These are phyloP conservation scores for Ernsta delagoae DNA, from an alignment of 2,888 invertebrate genomes.

Conservation along the genomic window DNA sequence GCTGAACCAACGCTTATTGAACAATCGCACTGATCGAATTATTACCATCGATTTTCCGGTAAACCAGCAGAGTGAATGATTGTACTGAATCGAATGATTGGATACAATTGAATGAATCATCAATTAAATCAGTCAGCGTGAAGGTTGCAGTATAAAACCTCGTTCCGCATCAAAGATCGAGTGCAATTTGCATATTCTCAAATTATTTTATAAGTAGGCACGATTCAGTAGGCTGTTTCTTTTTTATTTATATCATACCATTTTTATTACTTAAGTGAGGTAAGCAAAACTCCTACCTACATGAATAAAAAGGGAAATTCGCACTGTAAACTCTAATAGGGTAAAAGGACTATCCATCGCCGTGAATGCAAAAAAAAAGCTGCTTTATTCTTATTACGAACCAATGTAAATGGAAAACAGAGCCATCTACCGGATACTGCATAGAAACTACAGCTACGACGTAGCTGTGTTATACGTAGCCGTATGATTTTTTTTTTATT, in stretches of 20 bases:
- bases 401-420: background rate
- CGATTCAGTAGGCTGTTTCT: no score
- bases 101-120: constrained; percentile 1
- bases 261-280: no score
- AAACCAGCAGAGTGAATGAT: constrained; percentile 2
- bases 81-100: constrained; percentile 1
- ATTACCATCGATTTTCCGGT: background rate
- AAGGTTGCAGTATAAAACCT: background rate
- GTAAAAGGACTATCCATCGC: no score
- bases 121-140: background rate
- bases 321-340: no score
- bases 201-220: no score
- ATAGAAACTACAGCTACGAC: background rate
- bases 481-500: no score
- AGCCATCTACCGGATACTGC: background rate
- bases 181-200: no score
- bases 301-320: no score
- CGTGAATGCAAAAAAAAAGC: background rate
- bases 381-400: background rate
- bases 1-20: background rate
- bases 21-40: background rate
- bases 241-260: no score
- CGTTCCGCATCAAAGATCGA: background rate
- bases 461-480: no score
- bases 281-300: no score